Evolutionary conservation across 2,888 invertebrate species (phyloP).

Genomic region (Galerucella pusilla): DNA sequence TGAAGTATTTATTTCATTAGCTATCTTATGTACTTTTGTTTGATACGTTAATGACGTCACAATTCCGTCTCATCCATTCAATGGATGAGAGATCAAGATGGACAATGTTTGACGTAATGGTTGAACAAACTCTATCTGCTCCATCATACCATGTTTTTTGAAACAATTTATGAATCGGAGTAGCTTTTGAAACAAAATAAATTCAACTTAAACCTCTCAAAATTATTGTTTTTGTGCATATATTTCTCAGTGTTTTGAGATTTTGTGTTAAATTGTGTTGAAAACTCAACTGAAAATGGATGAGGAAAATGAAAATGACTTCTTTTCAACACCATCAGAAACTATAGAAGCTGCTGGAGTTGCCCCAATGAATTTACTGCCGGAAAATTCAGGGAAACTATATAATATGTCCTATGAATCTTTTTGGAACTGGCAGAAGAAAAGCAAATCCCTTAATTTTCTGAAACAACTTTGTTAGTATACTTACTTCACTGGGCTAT

Average conservation of each 20-base stretch:
- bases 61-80: too few species aligned
- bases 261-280: neutral
- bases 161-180: neutral
- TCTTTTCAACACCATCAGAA: conserved; percentile 18
- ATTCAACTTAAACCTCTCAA: neutral
- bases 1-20: too few species aligned
- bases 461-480: conserved; percentile 10
- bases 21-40: too few species aligned
- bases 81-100: too few species aligned
- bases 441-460: conserved; percentile 7
- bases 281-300: neutral
- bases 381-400: too few species aligned
- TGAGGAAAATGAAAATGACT: conserved; percentile 10
- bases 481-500: conserved; percentile 13
- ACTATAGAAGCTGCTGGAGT: conserved; percentile 4
- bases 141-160: neutral
- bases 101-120: too few species aligned
- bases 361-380: too few species aligned
- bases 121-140: too few species aligned
- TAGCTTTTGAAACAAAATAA: neutral
- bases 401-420: too few species aligned
- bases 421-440: conserved; percentile 9
- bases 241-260: neutral
- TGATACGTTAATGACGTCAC: too few species aligned
- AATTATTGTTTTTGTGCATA: neutral